Percentiles rank a stretch among this genome's conserved stretches.
These are phyloP conservation scores for Ranitomeya imitator DNA, from an alignment of 2,113 vertebrate species.

Conservation along the genomic window DNA sequence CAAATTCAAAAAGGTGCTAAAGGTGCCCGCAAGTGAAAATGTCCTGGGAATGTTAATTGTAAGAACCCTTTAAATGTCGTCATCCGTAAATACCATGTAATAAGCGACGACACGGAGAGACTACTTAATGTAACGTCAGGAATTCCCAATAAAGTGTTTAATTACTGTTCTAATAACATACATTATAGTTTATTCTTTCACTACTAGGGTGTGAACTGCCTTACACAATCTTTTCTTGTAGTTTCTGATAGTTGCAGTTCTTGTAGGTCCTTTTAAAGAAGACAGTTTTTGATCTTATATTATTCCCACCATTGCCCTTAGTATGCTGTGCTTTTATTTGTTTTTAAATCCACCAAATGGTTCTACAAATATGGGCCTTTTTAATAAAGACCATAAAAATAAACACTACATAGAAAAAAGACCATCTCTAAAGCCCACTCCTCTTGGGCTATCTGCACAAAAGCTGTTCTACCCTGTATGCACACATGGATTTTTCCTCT, in stretches of 20 bases:
- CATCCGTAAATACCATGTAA: background rate
- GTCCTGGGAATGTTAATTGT: background rate
- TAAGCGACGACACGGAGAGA: background rate
- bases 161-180: background rate
- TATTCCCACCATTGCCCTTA: too few relatives aligned
- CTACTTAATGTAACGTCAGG: background rate
- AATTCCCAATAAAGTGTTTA: background rate
- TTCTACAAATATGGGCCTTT: too few relatives aligned
- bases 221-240: background rate
- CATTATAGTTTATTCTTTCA: background rate
- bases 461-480: too few relatives aligned
- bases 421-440: too few relatives aligned
- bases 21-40: background rate
- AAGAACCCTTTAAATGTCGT: background rate
- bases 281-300: too few relatives aligned
- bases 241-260: background rate
- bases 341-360: too few relatives aligned
- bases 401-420: too few relatives aligned
- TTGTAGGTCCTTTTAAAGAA: background rate
- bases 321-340: too few relatives aligned
- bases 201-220: background rate
- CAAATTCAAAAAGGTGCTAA: background rate
- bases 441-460: too few relatives aligned
- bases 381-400: too few relatives aligned
- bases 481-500: too few relatives aligned